Evolutionary conservation across 2,797 vertebrate species (phyloP).

Genomic region (Phataginus tricuspis): DNA sequence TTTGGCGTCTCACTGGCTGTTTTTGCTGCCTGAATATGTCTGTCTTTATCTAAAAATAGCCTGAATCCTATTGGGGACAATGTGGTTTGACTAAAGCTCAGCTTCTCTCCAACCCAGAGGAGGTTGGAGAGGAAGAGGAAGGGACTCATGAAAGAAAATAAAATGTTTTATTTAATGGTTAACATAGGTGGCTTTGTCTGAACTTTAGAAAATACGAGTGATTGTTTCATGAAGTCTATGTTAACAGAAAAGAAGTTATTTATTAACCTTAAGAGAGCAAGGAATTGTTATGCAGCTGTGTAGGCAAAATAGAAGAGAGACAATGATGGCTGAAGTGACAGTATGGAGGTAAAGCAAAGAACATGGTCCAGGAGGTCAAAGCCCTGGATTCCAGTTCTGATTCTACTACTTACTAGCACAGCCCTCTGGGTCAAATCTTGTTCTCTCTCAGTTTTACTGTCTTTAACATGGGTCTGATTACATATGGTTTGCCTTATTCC

Average conservation of each 20-base stretch:
- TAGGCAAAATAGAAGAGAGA: not conserved
- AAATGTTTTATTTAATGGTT: not conserved
- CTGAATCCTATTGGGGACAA: not conserved
- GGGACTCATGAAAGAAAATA: not conserved
- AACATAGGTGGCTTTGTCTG: not conserved
- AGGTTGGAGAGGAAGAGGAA: not conserved
- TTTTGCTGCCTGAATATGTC: constrained; percentile 62
- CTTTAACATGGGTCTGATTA: not conserved
- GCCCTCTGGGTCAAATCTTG: not conserved
- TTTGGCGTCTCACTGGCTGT: constrained; percentile 57
- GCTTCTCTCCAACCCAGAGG: not conserved
- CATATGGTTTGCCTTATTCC: not conserved
- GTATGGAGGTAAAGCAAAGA: not conserved
- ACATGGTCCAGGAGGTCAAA: not conserved
- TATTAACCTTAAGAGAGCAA: constrained; percentile 1
- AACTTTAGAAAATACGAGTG: not conserved
- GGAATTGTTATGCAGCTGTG: not conserved
- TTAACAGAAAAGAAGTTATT: not conserved
- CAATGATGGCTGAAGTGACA: not conserved
- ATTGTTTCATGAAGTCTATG: not conserved
- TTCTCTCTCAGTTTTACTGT: not conserved
- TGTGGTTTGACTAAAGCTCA: constrained; percentile 16
- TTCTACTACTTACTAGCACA: not conserved
- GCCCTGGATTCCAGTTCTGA: not conserved
- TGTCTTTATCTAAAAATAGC: constrained; percentile 65